A percentile compares a stretch with the other conserved stretches of the same genome.
These are phyloP conservation scores for Machimus atricapillus DNA, from an alignment of 2,888 invertebrate genomes.

Conservation along the genomic window DNA sequence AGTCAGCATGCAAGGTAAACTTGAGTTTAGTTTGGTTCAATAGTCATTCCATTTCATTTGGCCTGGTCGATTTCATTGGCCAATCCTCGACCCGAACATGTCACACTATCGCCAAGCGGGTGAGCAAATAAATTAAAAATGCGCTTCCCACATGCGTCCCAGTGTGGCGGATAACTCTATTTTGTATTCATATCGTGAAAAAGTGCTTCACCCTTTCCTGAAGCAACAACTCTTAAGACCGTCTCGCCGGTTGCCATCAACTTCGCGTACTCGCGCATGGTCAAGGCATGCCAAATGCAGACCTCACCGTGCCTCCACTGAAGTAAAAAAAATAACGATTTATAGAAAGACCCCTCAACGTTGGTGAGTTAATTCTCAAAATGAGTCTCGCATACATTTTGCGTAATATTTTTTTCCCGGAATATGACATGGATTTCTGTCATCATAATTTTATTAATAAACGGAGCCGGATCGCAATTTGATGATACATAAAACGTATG, in stretches of 20 bases:
- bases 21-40: background rate
- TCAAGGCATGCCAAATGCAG: background rate
- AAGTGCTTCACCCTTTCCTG: conserved; percentile 8
- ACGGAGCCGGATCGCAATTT: background rate
- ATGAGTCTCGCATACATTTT: background rate
- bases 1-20: conserved; percentile 25
- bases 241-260: background rate
- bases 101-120: background rate
- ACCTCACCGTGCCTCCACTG: background rate
- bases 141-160: conserved; percentile 6
- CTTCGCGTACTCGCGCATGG: background rate
- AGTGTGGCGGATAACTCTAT: background rate
- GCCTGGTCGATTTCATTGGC: background rate
- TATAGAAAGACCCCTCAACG: background rate
- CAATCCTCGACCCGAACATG: background rate
- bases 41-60: background rate
- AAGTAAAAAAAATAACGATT: background rate
- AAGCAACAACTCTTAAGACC: background rate
- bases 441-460: background rate
- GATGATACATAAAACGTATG: too few species aligned
- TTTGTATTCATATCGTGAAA: conserved; percentile 25
- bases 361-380: background rate
- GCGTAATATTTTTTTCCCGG: background rate
- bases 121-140: background rate
- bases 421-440: background rate